Conservation (phyloP, 2,888 invertebrate genomes). For the Polydrusus tereticollis region DNA sequence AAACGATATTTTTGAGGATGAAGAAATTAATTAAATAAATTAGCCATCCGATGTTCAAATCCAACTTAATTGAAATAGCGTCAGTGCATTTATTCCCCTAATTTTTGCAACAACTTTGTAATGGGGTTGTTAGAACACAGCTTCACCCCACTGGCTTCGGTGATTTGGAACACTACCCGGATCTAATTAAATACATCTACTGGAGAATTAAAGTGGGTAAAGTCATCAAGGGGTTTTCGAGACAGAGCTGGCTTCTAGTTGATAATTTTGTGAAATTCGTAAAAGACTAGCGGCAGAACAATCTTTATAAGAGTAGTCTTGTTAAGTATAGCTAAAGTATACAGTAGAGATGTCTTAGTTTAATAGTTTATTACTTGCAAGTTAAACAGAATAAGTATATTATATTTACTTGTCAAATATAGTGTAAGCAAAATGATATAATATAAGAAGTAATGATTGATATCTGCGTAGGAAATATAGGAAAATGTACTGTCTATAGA, state of each 20-base stretch:
- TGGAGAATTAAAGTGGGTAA: conserved; percentile 57
- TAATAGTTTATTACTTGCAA: no score
- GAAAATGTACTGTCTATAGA: no score
- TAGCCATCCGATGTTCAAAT: conserved; percentile 29
- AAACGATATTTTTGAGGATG: not conserved
- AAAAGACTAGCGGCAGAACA: no score
- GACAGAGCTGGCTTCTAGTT: conserved; percentile 60
- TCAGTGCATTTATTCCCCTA: conserved; percentile 50
- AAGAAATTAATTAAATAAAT: conserved; percentile 37
- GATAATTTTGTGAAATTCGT: conserved; percentile 11
- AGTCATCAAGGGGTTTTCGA: conserved; percentile 51
- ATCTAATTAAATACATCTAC: conserved; percentile 63
- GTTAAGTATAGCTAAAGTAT: no score
- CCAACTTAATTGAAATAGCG: conserved; percentile 54
- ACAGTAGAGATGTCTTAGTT: no score
- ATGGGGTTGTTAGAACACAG: conserved; percentile 57
- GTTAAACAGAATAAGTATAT: no score
- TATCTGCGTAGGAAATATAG: no score
- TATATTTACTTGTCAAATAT: no score
- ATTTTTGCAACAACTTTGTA: conserved; percentile 57
- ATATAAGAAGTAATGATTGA: no score
- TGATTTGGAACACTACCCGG: conserved; percentile 62
- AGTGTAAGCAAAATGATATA: no score
- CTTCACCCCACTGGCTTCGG: conserved; percentile 51
- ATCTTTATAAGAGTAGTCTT: no score